Evolutionary conservation across 2,888 invertebrate genomes (phyloP).

Genomic region (Noctua comes): DNA sequence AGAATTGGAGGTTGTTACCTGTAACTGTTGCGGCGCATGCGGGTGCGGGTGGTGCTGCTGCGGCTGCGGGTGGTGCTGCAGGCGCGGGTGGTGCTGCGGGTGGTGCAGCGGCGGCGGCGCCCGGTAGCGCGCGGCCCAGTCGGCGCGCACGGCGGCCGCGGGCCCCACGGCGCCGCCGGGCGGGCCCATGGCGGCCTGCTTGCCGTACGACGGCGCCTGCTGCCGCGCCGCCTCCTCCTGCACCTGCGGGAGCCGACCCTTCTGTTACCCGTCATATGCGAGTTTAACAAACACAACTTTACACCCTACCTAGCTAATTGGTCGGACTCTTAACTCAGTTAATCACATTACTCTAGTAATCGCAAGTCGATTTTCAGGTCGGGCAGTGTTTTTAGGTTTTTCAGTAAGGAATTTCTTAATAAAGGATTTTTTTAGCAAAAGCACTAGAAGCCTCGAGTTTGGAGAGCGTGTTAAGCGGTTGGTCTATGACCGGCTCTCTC

Average conservation of each 20-base stretch:
- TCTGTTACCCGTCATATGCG: not conserved
- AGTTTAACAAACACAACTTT: not conserved
- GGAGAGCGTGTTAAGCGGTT: not conserved
- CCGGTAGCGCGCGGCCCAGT: slow-evolving; percentile 79
- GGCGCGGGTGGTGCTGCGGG: slow-evolving; percentile 64
- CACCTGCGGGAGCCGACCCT: slow-evolving; percentile 85
- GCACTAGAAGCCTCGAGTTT: not conserved
- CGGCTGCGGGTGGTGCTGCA: slow-evolving; percentile 65
- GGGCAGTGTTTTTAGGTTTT: not conserved
- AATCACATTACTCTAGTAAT: not conserved
- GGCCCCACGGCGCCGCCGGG: slow-evolving; percentile 92
- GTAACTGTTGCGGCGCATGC: slow-evolving; percentile 65
- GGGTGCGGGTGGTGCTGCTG: slow-evolving; percentile 65
- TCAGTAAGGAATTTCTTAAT: not conserved
- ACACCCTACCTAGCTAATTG: slow-evolving; percentile 1
- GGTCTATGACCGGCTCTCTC: not conserved
- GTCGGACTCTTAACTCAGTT: not conserved
- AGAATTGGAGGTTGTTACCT: slow-evolving; percentile 41
- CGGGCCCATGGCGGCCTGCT: slow-evolving; percentile 91
- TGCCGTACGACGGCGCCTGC: slow-evolving; percentile 96
- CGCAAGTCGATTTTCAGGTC: not conserved
- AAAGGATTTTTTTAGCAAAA: not conserved
- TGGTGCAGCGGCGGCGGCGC: slow-evolving; percentile 73
- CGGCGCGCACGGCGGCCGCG: slow-evolving; percentile 76
- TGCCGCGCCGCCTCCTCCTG: slow-evolving; percentile 98